A percentile compares a stretch with the other conserved stretches of the same genome.
These are phyloP conservation scores for Acronicta leporina DNA, from an alignment of 2,888 invertebrate species.

Conservation along the genomic window DNA sequence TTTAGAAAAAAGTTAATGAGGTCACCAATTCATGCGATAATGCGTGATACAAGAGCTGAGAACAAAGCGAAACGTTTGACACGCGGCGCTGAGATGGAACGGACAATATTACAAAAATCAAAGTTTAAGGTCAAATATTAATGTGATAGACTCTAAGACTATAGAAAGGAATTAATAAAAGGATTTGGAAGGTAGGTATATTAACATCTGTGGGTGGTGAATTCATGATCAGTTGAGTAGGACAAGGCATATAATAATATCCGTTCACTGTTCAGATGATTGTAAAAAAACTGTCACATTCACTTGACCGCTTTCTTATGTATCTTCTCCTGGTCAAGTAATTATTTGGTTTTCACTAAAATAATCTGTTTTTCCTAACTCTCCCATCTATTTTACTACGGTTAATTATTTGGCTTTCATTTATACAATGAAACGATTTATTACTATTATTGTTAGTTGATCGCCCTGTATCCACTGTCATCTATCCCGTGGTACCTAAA, in stretches of 20 bases:
- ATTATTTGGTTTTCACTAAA: constrained; percentile 41
- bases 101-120: not conserved
- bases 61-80: no score
- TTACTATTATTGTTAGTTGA: no score
- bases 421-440: constrained; percentile 13
- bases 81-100: not conserved
- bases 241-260: no score
- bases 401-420: not conserved
- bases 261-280: not conserved
- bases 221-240: no score
- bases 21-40: no score
- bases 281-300: constrained; percentile 9
- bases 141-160: not conserved
- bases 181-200: no score
- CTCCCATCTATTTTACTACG: constrained; percentile 23
- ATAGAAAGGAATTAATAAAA: no score
- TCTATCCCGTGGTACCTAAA: no score
- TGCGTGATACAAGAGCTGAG: no score
- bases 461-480: no score
- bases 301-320: constrained; percentile 28
- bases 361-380: constrained; percentile 44
- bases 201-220: no score
- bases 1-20: no score
- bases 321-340: constrained; percentile 37
- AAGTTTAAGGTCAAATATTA: not conserved